Percentiles rank a stretch among this genome's conserved stretches.
phyloP scores from a whole-genome alignment of 2,888 invertebrate species.

The Trissolcus japonicus region DNA sequence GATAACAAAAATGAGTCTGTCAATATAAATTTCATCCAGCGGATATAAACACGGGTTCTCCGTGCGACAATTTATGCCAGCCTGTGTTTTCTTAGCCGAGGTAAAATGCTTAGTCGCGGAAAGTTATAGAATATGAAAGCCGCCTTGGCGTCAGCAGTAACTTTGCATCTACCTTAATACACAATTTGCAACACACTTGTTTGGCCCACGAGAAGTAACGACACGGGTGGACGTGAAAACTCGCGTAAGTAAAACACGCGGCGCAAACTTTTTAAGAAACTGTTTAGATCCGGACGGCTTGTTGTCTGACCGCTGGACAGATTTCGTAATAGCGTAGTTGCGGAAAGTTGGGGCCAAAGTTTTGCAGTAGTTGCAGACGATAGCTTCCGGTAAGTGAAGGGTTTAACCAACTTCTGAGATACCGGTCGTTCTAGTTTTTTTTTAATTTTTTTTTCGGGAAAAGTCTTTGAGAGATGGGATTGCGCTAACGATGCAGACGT shows the following conservation, averaged over 20 bases:
- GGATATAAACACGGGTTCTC: too few species aligned
- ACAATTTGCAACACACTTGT: constrained; percentile 42
- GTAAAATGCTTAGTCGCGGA: constrained; percentile 17
- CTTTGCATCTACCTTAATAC: constrained; percentile 41
- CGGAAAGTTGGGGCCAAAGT: constrained; percentile 46
- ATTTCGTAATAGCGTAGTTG: constrained; percentile 37
- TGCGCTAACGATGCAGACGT: constrained; percentile 33
- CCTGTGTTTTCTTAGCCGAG: too few species aligned
- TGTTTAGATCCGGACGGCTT: constrained; percentile 4
- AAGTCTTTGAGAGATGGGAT: constrained; percentile 41
- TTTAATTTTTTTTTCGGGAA: constrained; percentile 2
- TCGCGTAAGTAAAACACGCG: constrained; percentile 16
- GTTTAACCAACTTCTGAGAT: constrained; percentile 43
- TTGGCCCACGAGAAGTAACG: constrained; percentile 29
- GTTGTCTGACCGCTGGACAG: constrained; percentile 46
- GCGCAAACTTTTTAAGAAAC: constrained; percentile 29
- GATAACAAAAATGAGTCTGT: too few species aligned
- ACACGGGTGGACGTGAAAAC: not conserved
- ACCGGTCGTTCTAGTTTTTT: constrained; percentile 3
- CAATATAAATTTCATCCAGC: too few species aligned
- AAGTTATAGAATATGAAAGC: constrained; percentile 38
- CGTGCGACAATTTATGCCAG: too few species aligned
- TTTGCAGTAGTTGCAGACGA: constrained; percentile 44
- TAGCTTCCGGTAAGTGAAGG: constrained; percentile 43
- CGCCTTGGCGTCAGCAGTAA: constrained; percentile 17